Evolutionary conservation across 1,140 invertebrate species (phyloP).

Genomic region (Orius insidiosus): DNA sequence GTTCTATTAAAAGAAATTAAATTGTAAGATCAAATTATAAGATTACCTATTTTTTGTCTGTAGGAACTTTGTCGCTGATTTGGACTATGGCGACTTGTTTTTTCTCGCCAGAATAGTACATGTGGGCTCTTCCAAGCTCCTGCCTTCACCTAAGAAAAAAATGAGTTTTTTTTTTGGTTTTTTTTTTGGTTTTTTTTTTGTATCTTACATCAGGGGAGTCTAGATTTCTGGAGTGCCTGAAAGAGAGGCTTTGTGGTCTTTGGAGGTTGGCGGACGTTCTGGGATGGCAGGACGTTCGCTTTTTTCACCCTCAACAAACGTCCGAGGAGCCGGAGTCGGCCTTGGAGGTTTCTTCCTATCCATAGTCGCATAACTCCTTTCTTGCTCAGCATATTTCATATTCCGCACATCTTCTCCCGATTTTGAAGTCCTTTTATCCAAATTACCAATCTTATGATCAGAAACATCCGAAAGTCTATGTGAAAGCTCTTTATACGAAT

Average conservation of each 20-base stretch:
- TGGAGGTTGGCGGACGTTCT: conserved; percentile 45
- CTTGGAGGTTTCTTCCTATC: conserved; percentile 16
- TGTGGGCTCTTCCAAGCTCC: conserved; percentile 39
- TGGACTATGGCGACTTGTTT: conserved; percentile 50
- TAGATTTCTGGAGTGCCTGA: conserved; percentile 12
- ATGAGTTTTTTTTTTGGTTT: too few relatives aligned
- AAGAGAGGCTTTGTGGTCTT: conserved; percentile 29
- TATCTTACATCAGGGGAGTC: background rate
- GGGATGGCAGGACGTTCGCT: conserved; percentile 39
- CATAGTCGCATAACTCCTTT: conserved; percentile 13
- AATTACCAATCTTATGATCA: background rate
- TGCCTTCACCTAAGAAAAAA: conserved; percentile 6
- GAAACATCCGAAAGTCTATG: too few relatives aligned
- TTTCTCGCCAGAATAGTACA: conserved; percentile 50
- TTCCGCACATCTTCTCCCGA: conserved; percentile 14
- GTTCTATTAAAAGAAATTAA: conserved; percentile 16
- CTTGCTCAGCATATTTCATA: conserved; percentile 4
- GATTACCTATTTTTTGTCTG: conserved; percentile 13
- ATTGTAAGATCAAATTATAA: conserved; percentile 4
- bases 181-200: too few relatives aligned
- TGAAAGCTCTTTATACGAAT: conserved; percentile 8
- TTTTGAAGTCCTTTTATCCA: conserved; percentile 12
- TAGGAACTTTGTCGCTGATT: conserved; percentile 25
- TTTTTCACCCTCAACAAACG: conserved; percentile 27
- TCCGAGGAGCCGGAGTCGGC: conserved; percentile 19